A percentile compares a stretch with the other conserved stretches of the same genome.
Evolutionary conservation across 2,888 invertebrate genomes (phyloP).

Genomic region (Drosophila nr. medialis): DNA sequence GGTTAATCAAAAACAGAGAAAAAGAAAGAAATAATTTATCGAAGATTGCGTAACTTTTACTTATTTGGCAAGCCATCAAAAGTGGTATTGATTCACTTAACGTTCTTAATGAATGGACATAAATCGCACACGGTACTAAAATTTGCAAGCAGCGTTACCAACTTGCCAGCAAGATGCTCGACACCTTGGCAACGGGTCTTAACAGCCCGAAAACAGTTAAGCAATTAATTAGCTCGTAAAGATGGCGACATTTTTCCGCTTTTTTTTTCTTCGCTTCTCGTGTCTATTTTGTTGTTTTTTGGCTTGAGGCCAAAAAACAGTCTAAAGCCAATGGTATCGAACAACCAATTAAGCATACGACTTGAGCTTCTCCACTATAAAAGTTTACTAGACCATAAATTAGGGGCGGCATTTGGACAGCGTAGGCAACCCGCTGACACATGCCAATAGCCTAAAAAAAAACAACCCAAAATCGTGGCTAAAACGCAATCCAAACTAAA

Average conservation of each 20-base stretch:
- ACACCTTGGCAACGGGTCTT: constrained; percentile 49
- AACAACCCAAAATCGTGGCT: constrained; percentile 33
- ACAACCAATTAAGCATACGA: constrained; percentile 53
- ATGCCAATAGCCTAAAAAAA: constrained; percentile 37
- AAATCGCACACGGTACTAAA: constrained; percentile 17
- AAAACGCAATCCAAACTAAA: constrained; percentile 10
- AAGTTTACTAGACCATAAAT: constrained; percentile 49
- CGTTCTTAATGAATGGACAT: constrained; percentile 32
- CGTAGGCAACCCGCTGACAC: constrained; percentile 40
- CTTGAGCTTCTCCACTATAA: constrained; percentile 28
- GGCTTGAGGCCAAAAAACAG: constrained; percentile 59
- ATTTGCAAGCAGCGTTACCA: constrained; percentile 12
- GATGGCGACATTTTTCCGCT: constrained; percentile 17
- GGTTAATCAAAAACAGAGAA: neutral
- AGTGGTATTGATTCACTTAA: constrained; percentile 17
- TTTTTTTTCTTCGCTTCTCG: constrained; percentile 11
- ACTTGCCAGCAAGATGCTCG: constrained; percentile 65
- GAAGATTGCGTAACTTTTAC: constrained; percentile 27
- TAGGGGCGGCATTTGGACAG: constrained; percentile 23
- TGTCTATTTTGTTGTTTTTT: constrained; percentile 16
- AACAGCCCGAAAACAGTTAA: constrained; percentile 32
- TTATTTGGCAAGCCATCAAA: constrained; percentile 5
- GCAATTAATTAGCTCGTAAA: constrained; percentile 63
- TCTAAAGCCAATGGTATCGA: constrained; percentile 49
- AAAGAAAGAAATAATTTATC: neutral